Evolutionary conservation across 1,140 invertebrate genomes (phyloP).

Genomic region (Mizuhopecten yessoensis): DNA sequence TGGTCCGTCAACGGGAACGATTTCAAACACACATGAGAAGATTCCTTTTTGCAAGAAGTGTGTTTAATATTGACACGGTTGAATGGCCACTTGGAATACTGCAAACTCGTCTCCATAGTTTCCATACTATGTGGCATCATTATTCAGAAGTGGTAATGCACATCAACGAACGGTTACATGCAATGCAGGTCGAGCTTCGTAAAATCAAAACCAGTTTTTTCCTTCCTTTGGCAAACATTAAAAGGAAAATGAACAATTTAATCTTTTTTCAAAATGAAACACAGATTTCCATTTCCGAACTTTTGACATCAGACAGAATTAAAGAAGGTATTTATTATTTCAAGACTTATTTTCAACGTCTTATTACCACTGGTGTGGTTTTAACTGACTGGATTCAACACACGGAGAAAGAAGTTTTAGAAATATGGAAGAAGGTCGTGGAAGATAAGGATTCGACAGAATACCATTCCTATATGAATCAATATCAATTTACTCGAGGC

Average conservation of each 20-base stretch:
- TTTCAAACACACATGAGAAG: constrained; percentile 49
- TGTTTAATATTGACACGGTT: constrained; percentile 63
- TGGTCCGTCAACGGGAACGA: constrained; percentile 35
- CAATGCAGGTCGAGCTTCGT: constrained; percentile 49
- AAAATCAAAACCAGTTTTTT: constrained; percentile 56
- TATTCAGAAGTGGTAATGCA: constrained; percentile 54
- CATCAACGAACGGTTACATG: constrained; percentile 48
- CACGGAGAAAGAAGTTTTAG: constrained; percentile 45
- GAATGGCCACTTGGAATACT: constrained; percentile 63
- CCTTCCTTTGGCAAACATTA: constrained; percentile 46
- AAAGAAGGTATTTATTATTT: constrained; percentile 61
- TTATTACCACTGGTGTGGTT: constrained; percentile 61
- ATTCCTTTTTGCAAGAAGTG: constrained; percentile 55
- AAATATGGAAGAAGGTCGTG: constrained; percentile 61
- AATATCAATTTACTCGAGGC: constrained; percentile 54
- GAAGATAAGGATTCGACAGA: constrained; percentile 66
- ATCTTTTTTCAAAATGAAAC: constrained; percentile 55
- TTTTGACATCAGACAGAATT: constrained; percentile 60
- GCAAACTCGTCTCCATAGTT: constrained; percentile 49
- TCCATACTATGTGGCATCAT: constrained; percentile 51
- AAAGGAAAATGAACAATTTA: constrained; percentile 58
- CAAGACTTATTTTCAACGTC: constrained; percentile 63
- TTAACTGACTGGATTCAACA: constrained; percentile 65
- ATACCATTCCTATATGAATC: constrained; percentile 66
- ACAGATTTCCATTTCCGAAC: constrained; percentile 58